Evolutionary conservation across 2,888 invertebrate species (phyloP), one percentile per base, ranked within the genome.

Genomic region (Caenorhabditis sp.): DNA sequence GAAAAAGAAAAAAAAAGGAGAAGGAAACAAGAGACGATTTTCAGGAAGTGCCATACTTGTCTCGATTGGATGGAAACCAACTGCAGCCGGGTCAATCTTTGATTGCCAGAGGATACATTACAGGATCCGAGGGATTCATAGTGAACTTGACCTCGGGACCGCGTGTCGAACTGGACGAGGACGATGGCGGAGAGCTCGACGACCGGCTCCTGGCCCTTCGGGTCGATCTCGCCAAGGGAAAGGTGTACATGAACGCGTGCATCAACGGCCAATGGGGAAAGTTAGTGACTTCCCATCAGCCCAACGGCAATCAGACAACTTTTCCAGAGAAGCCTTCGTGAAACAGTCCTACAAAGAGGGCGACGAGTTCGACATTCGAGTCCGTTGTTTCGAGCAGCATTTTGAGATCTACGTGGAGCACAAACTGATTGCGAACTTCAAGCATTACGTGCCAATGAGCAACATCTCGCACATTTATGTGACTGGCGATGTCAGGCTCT

Each of bases 21-120:
- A 15, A 11, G 37, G 48, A 45, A 26, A 52, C 35, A 48, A 50
- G 15, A 20, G 41, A 27, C 24, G 0, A n/a, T 37, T 76, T 85
- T 58, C 66, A 88, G 88, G 84, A 86, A 30, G 86, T 86, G 13
- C 89, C 89, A 7, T 89, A 89, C 50, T 77, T 89, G 24, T 86
- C 88, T 26, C 83, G 87, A 22, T 80, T 89, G 27, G 89, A 89
- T 58, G 87, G 87, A 26, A 84, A 86, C 56, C 84, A 85, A 50
- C 79, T 89, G 37, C 86, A 87, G 68, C 82, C 87, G 9, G 89
- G 89, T 1, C 89, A 89, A 63, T 88, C 89, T 13, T 76, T 89
- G n/a, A 83, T 89, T 68, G 83, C 87, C 41, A 77, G 89, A 32
- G 89, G 89, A 61, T 72, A 85, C 62, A 81, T 88, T 52, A 83